Evolutionary conservation across 2,888 invertebrate genomes (phyloP).

Genomic region (Cataglyphis rosenhaueri): DNA sequence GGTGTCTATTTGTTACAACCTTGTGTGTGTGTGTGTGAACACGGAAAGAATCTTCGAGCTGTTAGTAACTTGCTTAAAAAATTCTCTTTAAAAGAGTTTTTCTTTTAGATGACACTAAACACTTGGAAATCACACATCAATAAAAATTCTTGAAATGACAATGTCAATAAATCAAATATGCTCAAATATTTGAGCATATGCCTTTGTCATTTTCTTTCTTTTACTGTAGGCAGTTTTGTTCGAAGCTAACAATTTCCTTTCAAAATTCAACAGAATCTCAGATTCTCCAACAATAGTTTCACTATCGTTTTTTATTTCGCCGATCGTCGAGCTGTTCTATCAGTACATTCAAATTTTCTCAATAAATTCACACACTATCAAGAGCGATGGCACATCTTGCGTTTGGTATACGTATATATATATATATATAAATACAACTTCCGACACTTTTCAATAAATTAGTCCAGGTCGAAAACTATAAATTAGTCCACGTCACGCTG

Average conservation of each 20-base stretch:
- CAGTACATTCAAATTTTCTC: neutral
- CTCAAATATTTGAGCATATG: neutral
- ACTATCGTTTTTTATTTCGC: neutral
- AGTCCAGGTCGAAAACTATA: neutral
- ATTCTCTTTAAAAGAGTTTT: neutral
- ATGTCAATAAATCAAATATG: neutral
- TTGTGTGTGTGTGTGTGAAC: neutral
- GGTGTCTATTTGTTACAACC: slow-evolving; percentile 53
- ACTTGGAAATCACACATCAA: slow-evolving; percentile 30
- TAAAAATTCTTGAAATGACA: neutral
- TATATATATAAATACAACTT: neutral
- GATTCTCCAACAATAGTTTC: neutral
- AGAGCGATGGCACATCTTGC: neutral
- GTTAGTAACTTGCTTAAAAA: neutral
- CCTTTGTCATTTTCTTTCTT: neutral
- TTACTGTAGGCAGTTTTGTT: neutral
- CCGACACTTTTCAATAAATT: neutral
- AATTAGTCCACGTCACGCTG: neutral
- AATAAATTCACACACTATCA: neutral
- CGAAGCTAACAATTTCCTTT: neutral
- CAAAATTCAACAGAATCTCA: neutral
- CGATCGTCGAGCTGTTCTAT: neutral
- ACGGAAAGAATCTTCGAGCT: slow-evolving; percentile 13
- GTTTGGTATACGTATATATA: neutral
- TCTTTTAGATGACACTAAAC: slow-evolving; percentile 6